Percentiles rank a stretch among this genome's conserved stretches.
Evolutionary conservation across 2,113 vertebrate genomes (phyloP).

Genomic region (Myrmophylax atrothorax): DNA sequence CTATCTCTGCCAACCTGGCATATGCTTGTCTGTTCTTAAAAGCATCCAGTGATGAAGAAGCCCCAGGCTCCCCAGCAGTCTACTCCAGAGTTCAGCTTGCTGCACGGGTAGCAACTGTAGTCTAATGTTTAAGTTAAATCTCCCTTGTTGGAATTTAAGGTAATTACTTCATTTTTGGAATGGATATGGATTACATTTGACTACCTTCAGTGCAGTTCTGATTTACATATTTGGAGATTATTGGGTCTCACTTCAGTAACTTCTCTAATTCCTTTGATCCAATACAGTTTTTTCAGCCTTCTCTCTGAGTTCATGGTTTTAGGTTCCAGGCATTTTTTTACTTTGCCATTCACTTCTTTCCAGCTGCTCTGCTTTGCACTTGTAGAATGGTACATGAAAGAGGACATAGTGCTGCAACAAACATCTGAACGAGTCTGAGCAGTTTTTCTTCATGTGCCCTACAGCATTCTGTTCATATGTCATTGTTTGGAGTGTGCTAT

Average conservation of each 20-base stretch:
- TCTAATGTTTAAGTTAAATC: not conserved
- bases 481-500: not conserved
- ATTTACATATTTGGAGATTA: not conserved
- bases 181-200: not conserved
- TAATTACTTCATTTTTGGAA: conserved; percentile 3
- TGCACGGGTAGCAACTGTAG: not conserved
- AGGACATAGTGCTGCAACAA: not conserved
- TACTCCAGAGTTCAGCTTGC: not conserved
- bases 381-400: not conserved
- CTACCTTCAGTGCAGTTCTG: not conserved
- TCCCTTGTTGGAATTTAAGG: not conserved
- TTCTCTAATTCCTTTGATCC: not conserved
- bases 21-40: not conserved
- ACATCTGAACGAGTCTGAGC: not conserved
- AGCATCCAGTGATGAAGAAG: not conserved
- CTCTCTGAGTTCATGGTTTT: not conserved
- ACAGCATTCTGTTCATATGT: not conserved
- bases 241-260: not conserved
- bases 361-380: not conserved
- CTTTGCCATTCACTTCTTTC: not conserved
- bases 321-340: not conserved
- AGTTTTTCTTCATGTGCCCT: not conserved
- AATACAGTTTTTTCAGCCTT: not conserved
- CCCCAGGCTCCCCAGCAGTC: not conserved
- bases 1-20: not conserved